Evolutionary conservation across 2,113 vertebrate species (phyloP).

Genomic region (Leucopsar rothschildi): DNA sequence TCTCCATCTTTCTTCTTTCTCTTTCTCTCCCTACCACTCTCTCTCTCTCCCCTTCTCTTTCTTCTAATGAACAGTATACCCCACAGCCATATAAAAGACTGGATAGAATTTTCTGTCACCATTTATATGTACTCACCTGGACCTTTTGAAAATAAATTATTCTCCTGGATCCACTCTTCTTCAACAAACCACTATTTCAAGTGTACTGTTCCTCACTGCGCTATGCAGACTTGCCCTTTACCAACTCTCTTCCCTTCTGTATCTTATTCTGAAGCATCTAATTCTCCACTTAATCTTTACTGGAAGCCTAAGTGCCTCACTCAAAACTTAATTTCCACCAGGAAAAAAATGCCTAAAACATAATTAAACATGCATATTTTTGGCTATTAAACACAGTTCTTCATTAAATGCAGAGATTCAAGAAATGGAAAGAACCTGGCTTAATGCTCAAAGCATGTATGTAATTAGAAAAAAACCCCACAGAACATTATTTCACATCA

Average conservation of each 20-base stretch:
- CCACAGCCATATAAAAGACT: not conserved
- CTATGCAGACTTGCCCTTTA: not conserved
- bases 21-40: not conserved
- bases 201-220: not conserved
- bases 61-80: not conserved
- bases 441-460: not conserved
- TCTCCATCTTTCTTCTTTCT: not conserved
- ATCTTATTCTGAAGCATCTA: not conserved
- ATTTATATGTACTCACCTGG: not conserved
- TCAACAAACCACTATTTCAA: not conserved
- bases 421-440: slow-evolving; percentile 9
- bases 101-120: not conserved
- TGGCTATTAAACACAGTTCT: not conserved
- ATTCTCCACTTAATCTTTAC: not conserved
- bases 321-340: not conserved
- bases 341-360: not conserved
- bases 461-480: not conserved
- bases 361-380: not conserved
- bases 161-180: not conserved
- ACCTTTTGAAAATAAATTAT: not conserved
- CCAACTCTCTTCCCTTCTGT: not conserved
- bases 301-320: not conserved
- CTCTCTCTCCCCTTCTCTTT: not conserved
- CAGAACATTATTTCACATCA: not conserved
- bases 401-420: not conserved